phyloP scores from a whole-genome alignment of 2,113 vertebrate species.

The Myiozetetes cayanensis region DNA sequence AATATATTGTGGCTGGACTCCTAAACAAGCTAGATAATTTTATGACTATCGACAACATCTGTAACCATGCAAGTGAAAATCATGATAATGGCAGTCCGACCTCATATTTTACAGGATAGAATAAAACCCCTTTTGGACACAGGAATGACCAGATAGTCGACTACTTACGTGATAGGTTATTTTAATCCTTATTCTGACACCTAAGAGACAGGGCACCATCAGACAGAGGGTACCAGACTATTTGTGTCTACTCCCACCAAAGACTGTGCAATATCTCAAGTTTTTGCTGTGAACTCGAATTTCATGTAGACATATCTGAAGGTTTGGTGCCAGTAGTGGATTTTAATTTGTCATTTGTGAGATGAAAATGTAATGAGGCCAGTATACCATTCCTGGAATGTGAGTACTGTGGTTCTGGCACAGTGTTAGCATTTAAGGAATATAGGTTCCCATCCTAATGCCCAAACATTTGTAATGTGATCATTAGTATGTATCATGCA shows the following conservation, averaged over 20 bases:
- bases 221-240: not conserved
- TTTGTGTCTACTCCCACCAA: not conserved
- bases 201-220: not conserved
- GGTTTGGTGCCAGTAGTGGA: not conserved
- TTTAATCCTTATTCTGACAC: not conserved
- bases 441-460: not conserved
- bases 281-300: not conserved
- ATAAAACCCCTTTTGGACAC: not conserved
- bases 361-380: not conserved
- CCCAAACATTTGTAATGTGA: not conserved
- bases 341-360: not conserved
- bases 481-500: not conserved
- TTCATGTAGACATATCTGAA: not conserved
- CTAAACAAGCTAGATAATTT: constrained; percentile 13
- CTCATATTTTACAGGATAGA: constrained; percentile 3
- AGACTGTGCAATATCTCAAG: not conserved
- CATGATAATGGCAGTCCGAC: not conserved
- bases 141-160: not conserved
- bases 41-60: not conserved
- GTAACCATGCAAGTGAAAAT: not conserved
- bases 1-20: not conserved
- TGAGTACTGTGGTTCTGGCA: not conserved
- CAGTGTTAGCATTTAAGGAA: not conserved
- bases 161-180: not conserved
- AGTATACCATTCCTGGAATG: not conserved